Conservation (phyloP, 2,888 invertebrate genomes). For the Microdon myrmicae region DNA sequence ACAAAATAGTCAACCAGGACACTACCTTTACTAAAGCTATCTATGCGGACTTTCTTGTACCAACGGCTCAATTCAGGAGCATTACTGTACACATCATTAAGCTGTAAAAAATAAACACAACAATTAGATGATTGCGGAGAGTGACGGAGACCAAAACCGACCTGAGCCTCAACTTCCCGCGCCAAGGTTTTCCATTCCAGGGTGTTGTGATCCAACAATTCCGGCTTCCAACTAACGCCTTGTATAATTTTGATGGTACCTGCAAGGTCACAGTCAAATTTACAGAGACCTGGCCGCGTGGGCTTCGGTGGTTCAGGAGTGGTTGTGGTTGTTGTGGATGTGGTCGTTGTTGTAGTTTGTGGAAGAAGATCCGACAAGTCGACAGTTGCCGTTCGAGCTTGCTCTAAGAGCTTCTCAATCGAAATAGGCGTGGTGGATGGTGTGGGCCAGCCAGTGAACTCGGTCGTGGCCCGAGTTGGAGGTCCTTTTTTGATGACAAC, state of each 20-base stretch:
- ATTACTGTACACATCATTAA: constrained; percentile 83
- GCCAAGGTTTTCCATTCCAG: constrained; percentile 87
- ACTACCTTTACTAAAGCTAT: constrained; percentile 88
- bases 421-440: constrained; percentile 88
- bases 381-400: constrained; percentile 72
- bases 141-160: constrained; percentile 61
- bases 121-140: constrained; percentile 15
- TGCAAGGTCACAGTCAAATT: constrained; percentile 82
- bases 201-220: constrained; percentile 86
- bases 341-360: constrained; percentile 69
- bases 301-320: constrained; percentile 77
- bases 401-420: constrained; percentile 81
- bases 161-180: constrained; percentile 82
- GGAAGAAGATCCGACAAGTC: constrained; percentile 67
- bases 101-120: constrained; percentile 71
- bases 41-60: constrained; percentile 87
- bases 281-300: constrained; percentile 83
- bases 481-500: constrained; percentile 86
- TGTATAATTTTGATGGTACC: constrained; percentile 86
- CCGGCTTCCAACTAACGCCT: constrained; percentile 86
- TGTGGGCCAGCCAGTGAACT: constrained; percentile 92
- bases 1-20: constrained; percentile 89
- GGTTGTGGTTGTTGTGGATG: constrained; percentile 73
- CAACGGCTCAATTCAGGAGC: constrained; percentile 80
- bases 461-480: constrained; percentile 86